Conservation (phyloP, 1,140 invertebrate genomes). For the Ptiloglossa arizonensis region DNA sequence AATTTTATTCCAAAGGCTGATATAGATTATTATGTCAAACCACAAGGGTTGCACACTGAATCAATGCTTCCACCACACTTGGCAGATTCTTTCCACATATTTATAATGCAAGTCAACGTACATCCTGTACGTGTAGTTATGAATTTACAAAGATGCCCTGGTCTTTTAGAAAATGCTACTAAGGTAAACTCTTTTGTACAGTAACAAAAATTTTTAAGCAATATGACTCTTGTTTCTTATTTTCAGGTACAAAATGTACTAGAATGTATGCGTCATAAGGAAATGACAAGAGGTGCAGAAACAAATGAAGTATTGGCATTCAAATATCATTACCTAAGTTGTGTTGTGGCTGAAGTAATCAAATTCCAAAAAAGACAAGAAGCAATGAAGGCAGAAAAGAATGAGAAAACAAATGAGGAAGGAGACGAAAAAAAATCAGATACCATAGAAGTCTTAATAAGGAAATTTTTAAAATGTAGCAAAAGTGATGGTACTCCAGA, state of each 20-base stretch:
- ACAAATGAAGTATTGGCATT: conserved; percentile 96
- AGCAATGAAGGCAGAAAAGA: conserved; percentile 76
- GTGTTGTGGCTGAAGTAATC: conserved; percentile 87
- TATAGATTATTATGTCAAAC: conserved; percentile 92
- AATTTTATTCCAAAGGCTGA: conserved; percentile 94
- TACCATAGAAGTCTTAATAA: conserved; percentile 87
- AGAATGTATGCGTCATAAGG: conserved; percentile 91
- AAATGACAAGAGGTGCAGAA: conserved; percentile 92
- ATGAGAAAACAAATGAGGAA: conserved; percentile 78
- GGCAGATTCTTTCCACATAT: conserved; percentile 90
- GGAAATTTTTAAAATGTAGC: conserved; percentile 89
- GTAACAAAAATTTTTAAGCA: not conserved
- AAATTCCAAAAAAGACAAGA: conserved; percentile 86
- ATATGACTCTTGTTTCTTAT: not conserved
- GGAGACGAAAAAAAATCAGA: conserved; percentile 85
- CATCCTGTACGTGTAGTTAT: conserved; percentile 93
- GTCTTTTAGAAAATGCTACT: conserved; percentile 88
- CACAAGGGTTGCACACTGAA: conserved; percentile 90
- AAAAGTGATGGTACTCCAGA: conserved; percentile 89
- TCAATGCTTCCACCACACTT: conserved; percentile 89
- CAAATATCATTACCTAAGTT: conserved; percentile 94
- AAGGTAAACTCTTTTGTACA: conserved; percentile 82
- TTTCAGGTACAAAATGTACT: conserved; percentile 87
- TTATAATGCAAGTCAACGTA: conserved; percentile 94
- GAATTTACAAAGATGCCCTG: conserved; percentile 88